Evolutionary conservation across 1,140 invertebrate genomes (phyloP).

Genomic region (Tetramorium alpestre): DNA sequence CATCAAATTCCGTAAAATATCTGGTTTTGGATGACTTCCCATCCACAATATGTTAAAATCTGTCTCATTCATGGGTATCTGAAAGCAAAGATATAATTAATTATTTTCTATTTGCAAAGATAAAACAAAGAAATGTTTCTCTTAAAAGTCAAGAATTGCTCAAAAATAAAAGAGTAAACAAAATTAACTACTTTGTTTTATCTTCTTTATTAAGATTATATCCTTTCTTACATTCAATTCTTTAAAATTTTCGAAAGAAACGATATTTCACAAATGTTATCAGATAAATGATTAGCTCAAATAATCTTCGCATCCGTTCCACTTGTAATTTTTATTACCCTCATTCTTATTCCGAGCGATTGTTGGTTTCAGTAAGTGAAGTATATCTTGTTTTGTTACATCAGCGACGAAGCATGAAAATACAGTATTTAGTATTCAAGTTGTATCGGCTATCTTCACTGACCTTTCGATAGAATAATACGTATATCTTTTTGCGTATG

Average conservation of each 20-base stretch:
- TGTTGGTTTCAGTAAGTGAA: neutral
- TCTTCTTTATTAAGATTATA: neutral
- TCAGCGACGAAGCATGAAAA: conserved; percentile 25
- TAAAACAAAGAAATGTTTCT: neutral
- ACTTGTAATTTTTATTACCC: neutral
- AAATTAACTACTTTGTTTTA: neutral
- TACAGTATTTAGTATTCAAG: conserved; percentile 59
- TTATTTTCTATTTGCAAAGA: neutral
- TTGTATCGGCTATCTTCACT: conserved; percentile 54
- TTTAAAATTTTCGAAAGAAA: neutral
- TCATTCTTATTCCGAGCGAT: neutral
- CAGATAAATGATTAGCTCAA: neutral
- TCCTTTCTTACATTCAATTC: neutral
- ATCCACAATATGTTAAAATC: conserved; percentile 97
- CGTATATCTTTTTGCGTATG: neutral
- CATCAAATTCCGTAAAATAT: conserved; percentile 91
- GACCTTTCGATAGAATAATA: conserved; percentile 65
- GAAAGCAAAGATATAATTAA: conserved; percentile 56
- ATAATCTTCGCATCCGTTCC: neutral
- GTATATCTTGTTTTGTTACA: neutral
- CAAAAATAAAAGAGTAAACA: neutral
- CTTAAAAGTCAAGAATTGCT: neutral
- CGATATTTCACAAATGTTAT: neutral
- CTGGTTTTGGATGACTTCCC: conserved; percentile 95
- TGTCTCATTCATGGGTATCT: conserved; percentile 86